phyloP scores from a whole-genome alignment of 2,888 invertebrate genomes.

The Dysmachus trigonus region DNA sequence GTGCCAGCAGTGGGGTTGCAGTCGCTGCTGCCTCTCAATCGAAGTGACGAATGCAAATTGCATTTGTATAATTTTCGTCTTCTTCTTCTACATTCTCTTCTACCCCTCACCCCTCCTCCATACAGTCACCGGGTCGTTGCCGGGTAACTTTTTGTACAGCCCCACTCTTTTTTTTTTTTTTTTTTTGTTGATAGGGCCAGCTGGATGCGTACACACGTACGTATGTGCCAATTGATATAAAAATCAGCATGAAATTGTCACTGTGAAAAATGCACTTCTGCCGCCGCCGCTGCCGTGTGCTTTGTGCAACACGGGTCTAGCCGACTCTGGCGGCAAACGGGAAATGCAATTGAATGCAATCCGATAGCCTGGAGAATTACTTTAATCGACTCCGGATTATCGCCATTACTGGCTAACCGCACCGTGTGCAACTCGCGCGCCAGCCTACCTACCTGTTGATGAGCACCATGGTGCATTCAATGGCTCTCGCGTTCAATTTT shows the following conservation, averaged over 20 bases:
- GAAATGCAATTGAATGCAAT: constrained; percentile 36
- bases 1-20: background rate
- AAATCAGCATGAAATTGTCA: constrained; percentile 30
- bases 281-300: background rate
- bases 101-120: background rate
- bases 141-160: background rate
- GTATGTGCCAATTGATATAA: constrained; percentile 20
- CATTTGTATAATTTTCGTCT: constrained; percentile 10
- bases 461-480: background rate
- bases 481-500: constrained; percentile 26
- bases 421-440: constrained; percentile 10
- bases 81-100: background rate
- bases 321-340: background rate
- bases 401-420: constrained; percentile 40
- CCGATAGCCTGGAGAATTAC: constrained; percentile 37
- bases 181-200: background rate
- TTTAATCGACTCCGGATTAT: constrained; percentile 39
- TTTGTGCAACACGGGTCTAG: background rate
- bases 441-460: constrained; percentile 8
- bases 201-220: background rate
- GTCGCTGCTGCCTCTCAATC: background rate
- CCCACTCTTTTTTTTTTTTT: too few species aligned
- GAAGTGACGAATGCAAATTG: constrained; percentile 35
- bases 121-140: background rate
- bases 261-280: constrained; percentile 19